Evolutionary conservation across 2,797 vertebrate genomes (phyloP), one percentile per base, ranked within the genome.

Genomic region (Heterohyrax brucei): DNA sequence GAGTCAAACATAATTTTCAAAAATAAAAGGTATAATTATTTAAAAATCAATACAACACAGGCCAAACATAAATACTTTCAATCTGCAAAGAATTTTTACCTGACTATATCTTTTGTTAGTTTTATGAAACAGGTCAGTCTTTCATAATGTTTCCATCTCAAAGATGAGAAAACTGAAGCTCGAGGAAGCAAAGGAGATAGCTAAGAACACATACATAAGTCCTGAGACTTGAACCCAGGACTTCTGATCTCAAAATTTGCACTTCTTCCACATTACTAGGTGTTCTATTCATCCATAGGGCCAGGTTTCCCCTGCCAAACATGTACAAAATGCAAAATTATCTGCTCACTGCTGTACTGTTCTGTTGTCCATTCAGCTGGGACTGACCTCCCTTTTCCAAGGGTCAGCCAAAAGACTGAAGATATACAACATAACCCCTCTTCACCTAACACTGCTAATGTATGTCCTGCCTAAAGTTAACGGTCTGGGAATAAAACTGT

Each of bases 121-220:
- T 18, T 24, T 46, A 7, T 5, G 16, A 85, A 75, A 39, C 0
- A 7, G 59, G 30, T 28, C 18, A 46, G 44, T 24, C 4, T 30
- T 44, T 44, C 48, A 75, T 8, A 39, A 2, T 21, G 10, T 16
- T 85, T 61, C 50, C 70, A 83, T 56, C 95, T 80, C 80, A 44
- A 26, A 83, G 79, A 77, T 64, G 59, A 56, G 61, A 68, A 96
- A 77, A 91, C 12, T 16, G 84, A 92, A 81, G 59, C 30, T 92
- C 1, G 1, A 30, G 6, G 50, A 66, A 83, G 50, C 48, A 80
- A 81, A 92, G 48, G 16, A 28, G 8, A 28, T 76, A 80, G 66
- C 48, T 66, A 22, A 78, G 46, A 68, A n/a, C n/a, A 50, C 26
- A 18, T 1, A 46, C 48, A 33, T 7, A 48, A 81, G 28, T 33